Evolutionary conservation across 2,797 vertebrate species (phyloP), one percentile per base, ranked within the genome.

Genomic region (Molossus alvarezi): DNA sequence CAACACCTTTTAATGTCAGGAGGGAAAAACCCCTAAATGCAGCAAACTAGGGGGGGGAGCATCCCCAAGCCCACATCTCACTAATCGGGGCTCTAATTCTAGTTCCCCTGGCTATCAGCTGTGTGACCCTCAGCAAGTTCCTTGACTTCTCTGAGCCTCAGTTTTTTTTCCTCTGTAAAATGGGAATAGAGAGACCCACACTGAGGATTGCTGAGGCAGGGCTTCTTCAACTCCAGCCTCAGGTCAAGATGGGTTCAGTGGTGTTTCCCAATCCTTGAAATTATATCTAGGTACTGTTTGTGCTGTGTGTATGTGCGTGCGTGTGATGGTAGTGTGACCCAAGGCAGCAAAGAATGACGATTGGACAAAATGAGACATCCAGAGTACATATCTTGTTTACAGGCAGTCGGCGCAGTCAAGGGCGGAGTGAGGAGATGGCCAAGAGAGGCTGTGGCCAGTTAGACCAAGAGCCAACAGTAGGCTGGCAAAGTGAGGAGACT

Each of bases 361-460:
- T 0, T 10, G 11, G 18, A 53, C 0, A 11, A 10, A 79, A 7
- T 0, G 37, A 69, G 29, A n/a, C 3, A 7, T 21, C 11, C 0
- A 9, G 58, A 10, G n/a, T 0, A 5, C 0, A 1, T 6, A 12
- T 48, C 25, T 79, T 45, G 55, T 23, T 62, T 1, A 1, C 53
- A 45, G 53, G 11, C 10, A 23, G 12, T 6, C 45, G 18, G 55
- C 4, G 21, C 23, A 3, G 51, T 37, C 25, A 48, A 58, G 89
- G 89, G 55, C 37, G 80, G 8, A 18, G 48, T 18, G 18, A 53
- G 67, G 57, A 57, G n/a, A 21, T 0, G 17, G 72, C 37, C 1
- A 4, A 12, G 73, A 21, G 1, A 10, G 27, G 72, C 11, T 45
- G 21, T 13, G 48, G 71, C 71, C 14, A 2, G 0, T 0, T 14